A percentile compares a stretch with the other conserved stretches of the same genome.
Evolutionary conservation across 2,113 vertebrate genomes (phyloP).

Genomic region (Ciconia stormi): DNA sequence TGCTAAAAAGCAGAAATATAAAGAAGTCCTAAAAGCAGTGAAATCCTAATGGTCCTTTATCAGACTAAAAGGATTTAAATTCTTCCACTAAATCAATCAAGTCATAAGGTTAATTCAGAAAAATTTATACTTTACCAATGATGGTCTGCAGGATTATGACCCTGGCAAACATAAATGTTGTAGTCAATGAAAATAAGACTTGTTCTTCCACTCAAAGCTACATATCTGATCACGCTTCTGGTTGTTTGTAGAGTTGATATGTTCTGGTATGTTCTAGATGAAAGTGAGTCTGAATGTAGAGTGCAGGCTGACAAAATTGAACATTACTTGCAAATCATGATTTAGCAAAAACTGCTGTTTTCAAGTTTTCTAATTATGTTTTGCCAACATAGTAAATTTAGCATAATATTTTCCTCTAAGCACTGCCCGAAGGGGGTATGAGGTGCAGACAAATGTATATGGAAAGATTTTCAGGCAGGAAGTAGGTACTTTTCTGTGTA

Average conservation of each 20-base stretch:
- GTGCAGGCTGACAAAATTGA: not conserved
- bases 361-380: not conserved
- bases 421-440: not conserved
- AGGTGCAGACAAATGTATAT: not conserved
- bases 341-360: constrained; percentile 19
- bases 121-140: not conserved
- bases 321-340: not conserved
- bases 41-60: not conserved
- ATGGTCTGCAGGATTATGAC: not conserved
- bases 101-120: not conserved
- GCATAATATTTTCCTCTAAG: not conserved
- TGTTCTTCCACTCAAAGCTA: not conserved
- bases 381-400: not conserved
- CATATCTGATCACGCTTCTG: not conserved
- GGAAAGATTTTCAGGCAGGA: not conserved
- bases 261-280: not conserved
- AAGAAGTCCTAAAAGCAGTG: not conserved
- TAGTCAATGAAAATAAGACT: not conserved
- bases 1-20: not conserved
- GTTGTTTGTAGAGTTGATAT: not conserved
- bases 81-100: not conserved
- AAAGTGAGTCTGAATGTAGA: not conserved
- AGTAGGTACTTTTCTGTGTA: not conserved
- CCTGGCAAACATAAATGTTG: not conserved
- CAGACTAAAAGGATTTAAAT: not conserved